These are phyloP conservation scores for Platerodrilus igneus DNA, from an alignment of 2,888 invertebrate genomes.

Conservation along the genomic window DNA sequence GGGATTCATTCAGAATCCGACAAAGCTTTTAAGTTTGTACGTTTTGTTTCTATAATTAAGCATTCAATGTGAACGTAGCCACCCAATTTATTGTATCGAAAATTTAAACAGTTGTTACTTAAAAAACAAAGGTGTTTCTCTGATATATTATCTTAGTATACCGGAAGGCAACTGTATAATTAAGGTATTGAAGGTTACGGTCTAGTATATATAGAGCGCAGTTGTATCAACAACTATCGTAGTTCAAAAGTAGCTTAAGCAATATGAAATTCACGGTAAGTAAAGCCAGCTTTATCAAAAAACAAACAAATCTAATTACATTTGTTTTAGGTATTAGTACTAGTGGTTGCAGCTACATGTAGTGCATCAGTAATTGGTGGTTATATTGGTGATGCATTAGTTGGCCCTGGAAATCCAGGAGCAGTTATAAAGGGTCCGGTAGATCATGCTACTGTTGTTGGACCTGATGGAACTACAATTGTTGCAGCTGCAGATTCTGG, in stretches of 20 bases:
- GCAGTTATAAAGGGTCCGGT: constrained; percentile 28
- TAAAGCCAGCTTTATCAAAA: not conserved
- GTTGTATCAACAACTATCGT: constrained; percentile 14
- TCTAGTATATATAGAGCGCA: constrained; percentile 18
- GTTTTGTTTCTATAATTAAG: too few relatives aligned
- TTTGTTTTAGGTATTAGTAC: constrained; percentile 10
- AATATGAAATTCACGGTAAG: constrained; percentile 23
- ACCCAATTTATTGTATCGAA: too few relatives aligned
- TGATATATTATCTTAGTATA: constrained; percentile 8
- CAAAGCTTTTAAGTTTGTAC: too few relatives aligned
- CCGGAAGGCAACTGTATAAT: constrained; percentile 16
- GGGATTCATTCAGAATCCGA: too few relatives aligned
- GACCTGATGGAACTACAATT: constrained; percentile 45
- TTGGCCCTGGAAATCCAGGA: constrained; percentile 25
- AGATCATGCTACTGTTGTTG: constrained; percentile 24
- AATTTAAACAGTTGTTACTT: too few relatives aligned
- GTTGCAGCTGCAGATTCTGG: constrained; percentile 42
- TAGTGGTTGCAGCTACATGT: constrained; percentile 12
- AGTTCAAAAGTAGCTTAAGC: constrained; percentile 9
- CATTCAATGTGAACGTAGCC: too few relatives aligned
- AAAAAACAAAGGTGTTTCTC: too few relatives aligned
- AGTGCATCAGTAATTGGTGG: constrained; percentile 14
- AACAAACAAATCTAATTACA: not conserved
- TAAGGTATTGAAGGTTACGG: constrained; percentile 17
- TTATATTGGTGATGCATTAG: constrained; percentile 25